Percentiles rank a stretch among this genome's conserved stretches.
phyloP scores from a whole-genome alignment of 2,888 invertebrate species.

The Drosophila atripex region DNA sequence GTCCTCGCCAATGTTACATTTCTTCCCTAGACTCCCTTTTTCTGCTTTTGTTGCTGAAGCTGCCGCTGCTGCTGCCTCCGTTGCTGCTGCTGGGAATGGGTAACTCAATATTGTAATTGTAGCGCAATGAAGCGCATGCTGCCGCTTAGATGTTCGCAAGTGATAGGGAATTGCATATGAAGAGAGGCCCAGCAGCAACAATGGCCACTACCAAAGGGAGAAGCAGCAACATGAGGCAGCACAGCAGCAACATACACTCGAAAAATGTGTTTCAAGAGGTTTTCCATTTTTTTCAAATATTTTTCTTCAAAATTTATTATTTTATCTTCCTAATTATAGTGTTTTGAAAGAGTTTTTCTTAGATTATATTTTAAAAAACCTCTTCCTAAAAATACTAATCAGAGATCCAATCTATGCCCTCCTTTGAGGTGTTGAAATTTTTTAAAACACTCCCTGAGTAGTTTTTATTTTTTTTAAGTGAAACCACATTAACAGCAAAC shows the following conservation, averaged over 20 bases:
- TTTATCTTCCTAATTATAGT: no score
- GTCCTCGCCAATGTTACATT: conserved; percentile 65
- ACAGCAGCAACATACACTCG: conserved; percentile 12
- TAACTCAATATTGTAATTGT: conserved; percentile 82
- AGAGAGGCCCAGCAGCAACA: conserved; percentile 60
- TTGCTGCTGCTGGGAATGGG: conserved; percentile 65
- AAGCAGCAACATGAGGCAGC: conserved; percentile 15
- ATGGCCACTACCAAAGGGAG: conserved; percentile 52
- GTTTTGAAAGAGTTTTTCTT: no score
- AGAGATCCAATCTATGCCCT: no score
- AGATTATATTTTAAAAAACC: no score
- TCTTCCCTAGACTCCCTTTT: conserved; percentile 50
- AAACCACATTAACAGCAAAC: conserved; percentile 11
- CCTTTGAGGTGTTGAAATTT: no score
- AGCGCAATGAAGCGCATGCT: conserved; percentile 82
- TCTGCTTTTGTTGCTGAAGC: conserved; percentile 35
- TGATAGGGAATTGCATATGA: conserved; percentile 81
- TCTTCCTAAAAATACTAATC: no score
- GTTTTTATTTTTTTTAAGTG: neutral
- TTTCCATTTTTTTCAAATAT: neutral
- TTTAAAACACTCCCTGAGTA: no score
- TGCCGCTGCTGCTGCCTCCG: conserved; percentile 21
- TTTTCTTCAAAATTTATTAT: neutral
- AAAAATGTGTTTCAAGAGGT: neutral
- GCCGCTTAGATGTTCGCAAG: conserved; percentile 81